A percentile compares a stretch with the other conserved stretches of the same genome.
These are phyloP conservation scores for Mohoua ochrocephala DNA, from an alignment of 2,113 vertebrate genomes.

Conservation along the genomic window DNA sequence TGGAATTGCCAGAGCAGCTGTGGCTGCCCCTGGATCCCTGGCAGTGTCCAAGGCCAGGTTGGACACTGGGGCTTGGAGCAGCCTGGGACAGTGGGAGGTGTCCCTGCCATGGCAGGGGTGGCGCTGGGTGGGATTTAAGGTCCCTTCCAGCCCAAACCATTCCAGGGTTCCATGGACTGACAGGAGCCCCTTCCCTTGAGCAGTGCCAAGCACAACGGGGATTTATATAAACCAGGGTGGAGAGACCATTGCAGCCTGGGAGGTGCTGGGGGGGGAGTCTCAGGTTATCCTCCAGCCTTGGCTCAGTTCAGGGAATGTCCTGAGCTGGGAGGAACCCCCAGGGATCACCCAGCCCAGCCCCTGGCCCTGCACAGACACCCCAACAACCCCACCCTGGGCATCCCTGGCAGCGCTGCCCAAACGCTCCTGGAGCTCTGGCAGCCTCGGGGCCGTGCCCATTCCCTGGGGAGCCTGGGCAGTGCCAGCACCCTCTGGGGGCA, in stretches of 20 bases:
- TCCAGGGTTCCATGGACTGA: neutral
- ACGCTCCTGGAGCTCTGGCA: neutral
- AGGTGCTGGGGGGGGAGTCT: neutral
- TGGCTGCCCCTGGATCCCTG: neutral
- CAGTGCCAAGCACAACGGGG: accelerated
- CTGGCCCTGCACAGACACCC: neutral
- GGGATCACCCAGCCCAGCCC: neutral
- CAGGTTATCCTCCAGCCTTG: accelerated
- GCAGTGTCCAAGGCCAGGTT: neutral
- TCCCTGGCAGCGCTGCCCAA: neutral
- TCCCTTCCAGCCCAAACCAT: accelerated
- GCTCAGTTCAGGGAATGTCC: neutral
- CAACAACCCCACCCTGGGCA: neutral
- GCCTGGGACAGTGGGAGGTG: neutral
- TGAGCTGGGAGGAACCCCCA: accelerated
- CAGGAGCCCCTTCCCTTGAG: neutral
- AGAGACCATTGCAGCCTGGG: accelerated
- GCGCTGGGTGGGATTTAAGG: accelerated
- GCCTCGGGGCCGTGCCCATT: neutral
- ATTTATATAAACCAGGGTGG: neutral
- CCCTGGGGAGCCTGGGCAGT: neutral
- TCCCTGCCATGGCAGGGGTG: neutral
- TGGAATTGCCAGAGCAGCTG: neutral
- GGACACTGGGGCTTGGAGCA: neutral
- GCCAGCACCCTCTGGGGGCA: neutral